Conservation (phyloP, 92 coral and sea anemone species). For the Actinostola sp. region DNA sequence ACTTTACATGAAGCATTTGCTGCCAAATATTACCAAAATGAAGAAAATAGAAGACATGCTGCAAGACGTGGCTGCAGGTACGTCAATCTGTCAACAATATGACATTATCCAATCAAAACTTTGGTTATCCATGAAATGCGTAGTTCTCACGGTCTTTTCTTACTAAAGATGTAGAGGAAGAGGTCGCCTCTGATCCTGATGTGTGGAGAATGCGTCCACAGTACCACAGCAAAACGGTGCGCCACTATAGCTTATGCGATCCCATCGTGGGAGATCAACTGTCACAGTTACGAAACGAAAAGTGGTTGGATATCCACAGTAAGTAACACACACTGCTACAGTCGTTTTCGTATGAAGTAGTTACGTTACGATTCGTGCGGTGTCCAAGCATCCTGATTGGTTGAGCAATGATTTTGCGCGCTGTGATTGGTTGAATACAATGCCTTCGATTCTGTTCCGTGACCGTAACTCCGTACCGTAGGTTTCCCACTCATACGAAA, state of each 20-base stretch:
- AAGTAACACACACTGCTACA: conserved; percentile 50
- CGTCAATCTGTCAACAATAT: too few species aligned
- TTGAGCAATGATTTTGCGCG: too few species aligned
- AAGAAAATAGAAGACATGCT: conserved; percentile 86
- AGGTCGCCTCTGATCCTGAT: conserved; percentile 41
- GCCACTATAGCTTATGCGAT: conserved; percentile 75
- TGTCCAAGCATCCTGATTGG: too few species aligned
- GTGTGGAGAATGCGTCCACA: conserved; percentile 80
- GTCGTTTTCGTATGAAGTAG: too few species aligned
- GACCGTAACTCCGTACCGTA: too few species aligned
- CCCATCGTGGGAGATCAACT: conserved; percentile 48
- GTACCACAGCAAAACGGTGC: conserved; percentile 68
- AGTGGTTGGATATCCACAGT: conserved; percentile 89
- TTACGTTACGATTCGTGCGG: too few species aligned
- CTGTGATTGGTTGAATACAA: too few species aligned
- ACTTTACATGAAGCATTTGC: conserved; percentile 84
- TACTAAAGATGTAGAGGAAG: conserved; percentile 54
- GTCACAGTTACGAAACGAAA: conserved; percentile 52
- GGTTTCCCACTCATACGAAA: too few species aligned
- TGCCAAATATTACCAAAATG: conserved; percentile 68
- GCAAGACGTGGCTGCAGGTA: conserved; percentile 80
- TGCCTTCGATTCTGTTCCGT: too few species aligned
- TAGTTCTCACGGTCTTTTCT: background rate
- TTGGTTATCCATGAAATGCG: too few species aligned
- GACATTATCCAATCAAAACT: too few species aligned